Percentiles rank a stretch among this genome's conserved stretches.
Conservation (phyloP, 2,797 vertebrate genomes). For the Poeciliopsis presidionis region DNA sequence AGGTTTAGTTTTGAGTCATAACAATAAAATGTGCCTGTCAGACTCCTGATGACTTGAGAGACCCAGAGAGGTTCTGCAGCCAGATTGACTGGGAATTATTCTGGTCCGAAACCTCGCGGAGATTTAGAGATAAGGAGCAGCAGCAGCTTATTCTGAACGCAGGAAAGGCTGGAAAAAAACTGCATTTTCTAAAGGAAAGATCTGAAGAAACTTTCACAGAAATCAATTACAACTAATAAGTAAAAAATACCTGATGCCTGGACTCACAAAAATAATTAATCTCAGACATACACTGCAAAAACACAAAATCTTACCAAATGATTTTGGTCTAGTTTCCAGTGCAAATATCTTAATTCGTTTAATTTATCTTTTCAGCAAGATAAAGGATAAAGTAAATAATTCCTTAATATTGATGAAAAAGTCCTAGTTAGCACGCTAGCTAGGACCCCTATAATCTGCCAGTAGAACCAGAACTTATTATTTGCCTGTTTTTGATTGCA, state of each 20-base stretch:
- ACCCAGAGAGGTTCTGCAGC: neutral
- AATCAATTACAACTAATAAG: neutral
- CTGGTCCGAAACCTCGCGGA: slow-evolving; percentile 7
- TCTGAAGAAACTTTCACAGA: neutral
- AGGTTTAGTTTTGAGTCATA: slow-evolving; percentile 3
- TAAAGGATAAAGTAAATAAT: no score
- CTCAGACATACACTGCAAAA: neutral
- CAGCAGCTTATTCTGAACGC: neutral
- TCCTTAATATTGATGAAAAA: no score
- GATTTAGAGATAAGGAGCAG: slow-evolving; percentile 7
- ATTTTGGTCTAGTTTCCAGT: no score
- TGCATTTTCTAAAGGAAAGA: neutral
- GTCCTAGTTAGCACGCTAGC: no score
- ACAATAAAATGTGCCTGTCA: slow-evolving; percentile 6
- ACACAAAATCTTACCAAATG: no score
- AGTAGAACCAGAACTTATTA: neutral
- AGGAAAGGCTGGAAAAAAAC: neutral
- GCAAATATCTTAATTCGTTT: no score
- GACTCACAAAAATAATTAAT: neutral
- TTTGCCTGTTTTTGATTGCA: neutral
- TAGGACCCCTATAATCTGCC: no score
- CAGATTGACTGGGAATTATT: slow-evolving; percentile 11
- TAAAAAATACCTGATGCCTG: neutral
- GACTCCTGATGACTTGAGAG: slow-evolving; percentile 10
- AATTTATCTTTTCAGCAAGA: no score